A percentile compares a stretch with the other conserved stretches of the same genome.
Evolutionary conservation across 2,888 invertebrate species (phyloP).

Genomic region (Melolontha melolontha): DNA sequence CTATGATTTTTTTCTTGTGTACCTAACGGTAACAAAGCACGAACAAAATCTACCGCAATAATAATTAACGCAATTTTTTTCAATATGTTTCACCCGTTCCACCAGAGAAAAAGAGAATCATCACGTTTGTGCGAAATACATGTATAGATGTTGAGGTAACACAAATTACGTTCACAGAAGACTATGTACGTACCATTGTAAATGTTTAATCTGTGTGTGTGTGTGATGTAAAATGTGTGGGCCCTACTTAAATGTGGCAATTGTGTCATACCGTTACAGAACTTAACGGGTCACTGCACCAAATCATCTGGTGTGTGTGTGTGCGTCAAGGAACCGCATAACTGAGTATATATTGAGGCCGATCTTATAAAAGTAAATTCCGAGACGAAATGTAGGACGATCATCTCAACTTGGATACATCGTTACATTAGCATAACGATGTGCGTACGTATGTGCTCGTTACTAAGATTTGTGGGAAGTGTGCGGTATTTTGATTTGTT

Average conservation of each 20-base stretch:
- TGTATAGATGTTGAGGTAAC: too few species aligned
- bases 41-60: too few species aligned
- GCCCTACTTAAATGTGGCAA: conserved; percentile 34
- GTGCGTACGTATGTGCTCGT: background rate
- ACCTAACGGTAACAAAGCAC: too few species aligned
- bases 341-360: conserved; percentile 34
- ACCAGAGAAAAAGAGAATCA: too few species aligned
- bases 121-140: too few species aligned
- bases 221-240: conserved; percentile 13
- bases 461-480: background rate
- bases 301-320: conserved; percentile 41
- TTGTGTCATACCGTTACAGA: conserved; percentile 42
- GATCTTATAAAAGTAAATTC: conserved; percentile 39
- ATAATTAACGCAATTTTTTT: too few species aligned
- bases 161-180: too few species aligned
- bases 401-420: conserved; percentile 15
- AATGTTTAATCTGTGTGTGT: background rate
- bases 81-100: too few species aligned
- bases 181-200: background rate
- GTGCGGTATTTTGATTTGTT: background rate
- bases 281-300: conserved; percentile 43
- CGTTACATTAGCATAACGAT: conserved; percentile 26
- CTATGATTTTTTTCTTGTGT: too few species aligned
- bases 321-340: conserved; percentile 30
- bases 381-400: conserved; percentile 35